A percentile compares a stretch with the other conserved stretches of the same genome.
Evolutionary conservation across 2,888 invertebrate species (phyloP).

Genomic region (Plagiodera versicolora): DNA sequence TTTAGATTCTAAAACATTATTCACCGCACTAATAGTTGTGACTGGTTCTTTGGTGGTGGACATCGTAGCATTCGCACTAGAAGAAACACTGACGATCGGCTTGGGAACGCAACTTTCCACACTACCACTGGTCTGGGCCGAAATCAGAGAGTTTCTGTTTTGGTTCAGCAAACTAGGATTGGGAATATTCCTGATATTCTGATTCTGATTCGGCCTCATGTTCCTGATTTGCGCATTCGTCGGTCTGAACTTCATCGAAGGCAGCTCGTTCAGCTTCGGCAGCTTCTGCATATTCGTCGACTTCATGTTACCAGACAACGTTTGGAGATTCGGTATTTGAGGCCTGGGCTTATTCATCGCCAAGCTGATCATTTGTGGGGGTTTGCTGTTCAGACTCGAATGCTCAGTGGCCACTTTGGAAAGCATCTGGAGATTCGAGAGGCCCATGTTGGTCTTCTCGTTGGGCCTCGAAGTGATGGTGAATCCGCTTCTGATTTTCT

Average conservation of each 20-base stretch:
- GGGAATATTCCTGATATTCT: conserved; percentile 65
- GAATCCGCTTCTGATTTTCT: conserved; percentile 39
- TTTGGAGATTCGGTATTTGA: conserved; percentile 50
- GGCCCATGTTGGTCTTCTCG: conserved; percentile 39
- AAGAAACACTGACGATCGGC: conserved; percentile 14
- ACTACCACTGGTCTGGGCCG: conserved; percentile 17
- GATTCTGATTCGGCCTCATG: conserved; percentile 57
- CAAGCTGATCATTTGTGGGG: conserved; percentile 24
- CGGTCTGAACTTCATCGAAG: conserved; percentile 44
- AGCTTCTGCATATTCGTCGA: conserved; percentile 46
- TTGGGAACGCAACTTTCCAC: conserved; percentile 10
- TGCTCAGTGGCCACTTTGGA: conserved; percentile 53
- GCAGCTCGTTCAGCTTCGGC: conserved; percentile 57
- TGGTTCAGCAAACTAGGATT: conserved; percentile 64
- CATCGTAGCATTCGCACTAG: conserved; percentile 5
- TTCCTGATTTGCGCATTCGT: conserved; percentile 44
- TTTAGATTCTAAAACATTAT: conserved; percentile 30
- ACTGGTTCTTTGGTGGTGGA: conserved; percentile 19
- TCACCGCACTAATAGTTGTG: conserved; percentile 21
- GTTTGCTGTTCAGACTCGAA: conserved; percentile 37
- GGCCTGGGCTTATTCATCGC: conserved; percentile 39
- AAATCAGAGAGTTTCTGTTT: conserved; percentile 43
- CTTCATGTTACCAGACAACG: conserved; percentile 32
- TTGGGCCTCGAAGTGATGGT: conserved; percentile 25
- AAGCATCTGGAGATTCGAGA: conserved; percentile 61